phyloP scores from a whole-genome alignment of 2,797 vertebrate species.

The Rhinogobio ventralis region DNA sequence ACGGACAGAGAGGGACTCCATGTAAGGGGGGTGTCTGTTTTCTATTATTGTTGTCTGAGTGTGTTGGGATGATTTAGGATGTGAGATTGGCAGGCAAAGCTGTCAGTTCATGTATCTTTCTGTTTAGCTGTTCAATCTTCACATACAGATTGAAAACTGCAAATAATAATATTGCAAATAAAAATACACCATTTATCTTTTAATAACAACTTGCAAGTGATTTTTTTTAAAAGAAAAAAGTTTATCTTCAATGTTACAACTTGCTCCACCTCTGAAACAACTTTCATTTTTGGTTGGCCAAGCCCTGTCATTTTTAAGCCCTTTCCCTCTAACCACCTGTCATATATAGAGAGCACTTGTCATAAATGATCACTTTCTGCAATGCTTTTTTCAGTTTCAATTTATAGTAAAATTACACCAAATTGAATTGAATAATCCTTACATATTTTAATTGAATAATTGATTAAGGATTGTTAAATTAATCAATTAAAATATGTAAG shows the following conservation, averaged over 20 bases:
- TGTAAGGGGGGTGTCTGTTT: constrained; percentile 60
- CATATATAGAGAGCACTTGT: neutral
- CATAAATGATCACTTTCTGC: neutral
- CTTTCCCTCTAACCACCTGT: neutral
- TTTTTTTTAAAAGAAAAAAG: no score
- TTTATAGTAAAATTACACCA: no score
- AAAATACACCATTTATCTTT: neutral
- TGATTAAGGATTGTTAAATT: neutral
- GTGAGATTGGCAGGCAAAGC: neutral
- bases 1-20: neutral
- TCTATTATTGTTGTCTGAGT: constrained; percentile 21
- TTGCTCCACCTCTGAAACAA: neutral
- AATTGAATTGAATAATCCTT: no score
- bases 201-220: neutral
- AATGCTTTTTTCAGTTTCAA: no score
- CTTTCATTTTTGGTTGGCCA: neutral
- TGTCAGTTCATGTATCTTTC: neutral
- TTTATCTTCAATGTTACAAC: no score
- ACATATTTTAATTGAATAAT: no score
- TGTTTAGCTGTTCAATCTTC: neutral
- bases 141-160: neutral
- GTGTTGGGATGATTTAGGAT: neutral
- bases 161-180: neutral
- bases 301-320: neutral
- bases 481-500: no score